A percentile compares a stretch with the other conserved stretches of the same genome.
Conservation (phyloP, 2,888 invertebrate species). For the Hecatera dysodea region DNA sequence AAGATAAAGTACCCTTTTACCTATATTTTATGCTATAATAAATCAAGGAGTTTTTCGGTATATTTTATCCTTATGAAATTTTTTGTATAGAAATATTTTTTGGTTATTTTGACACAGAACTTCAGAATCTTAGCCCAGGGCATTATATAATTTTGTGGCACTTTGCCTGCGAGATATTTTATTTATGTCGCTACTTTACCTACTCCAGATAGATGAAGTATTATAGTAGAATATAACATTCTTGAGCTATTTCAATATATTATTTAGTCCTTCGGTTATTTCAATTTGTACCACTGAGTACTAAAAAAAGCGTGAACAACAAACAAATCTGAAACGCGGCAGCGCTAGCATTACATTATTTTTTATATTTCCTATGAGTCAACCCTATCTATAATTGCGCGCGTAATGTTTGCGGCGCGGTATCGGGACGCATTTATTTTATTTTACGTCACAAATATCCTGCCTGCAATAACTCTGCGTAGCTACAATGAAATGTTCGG, state of each 20-base stretch:
- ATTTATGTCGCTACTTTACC: not conserved
- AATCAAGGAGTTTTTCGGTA: constrained; percentile 48
- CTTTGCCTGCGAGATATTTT: constrained; percentile 7
- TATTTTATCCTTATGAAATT: constrained; percentile 40
- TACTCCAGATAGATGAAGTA: not conserved
- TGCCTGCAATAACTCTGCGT: constrained; percentile 48
- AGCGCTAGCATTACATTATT: constrained; percentile 25
- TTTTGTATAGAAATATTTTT: constrained; percentile 31
- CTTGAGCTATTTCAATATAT: not conserved
- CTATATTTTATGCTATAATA: constrained; percentile 56
- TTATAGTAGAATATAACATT: not conserved
- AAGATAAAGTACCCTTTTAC: constrained; percentile 54
- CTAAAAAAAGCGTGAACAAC: not conserved
- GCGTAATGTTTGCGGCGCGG: constrained; percentile 62
- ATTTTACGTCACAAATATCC: constrained; percentile 64
- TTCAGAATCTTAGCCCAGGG: constrained; percentile 18
- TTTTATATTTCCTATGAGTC: constrained; percentile 42
- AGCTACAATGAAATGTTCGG: constrained; percentile 49
- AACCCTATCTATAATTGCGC: constrained; percentile 63
- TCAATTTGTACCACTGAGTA: not conserved
- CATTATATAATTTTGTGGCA: constrained; percentile 19
- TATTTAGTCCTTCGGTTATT: constrained; percentile 6
- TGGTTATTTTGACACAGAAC: constrained; percentile 31
- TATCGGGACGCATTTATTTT: constrained; percentile 65
- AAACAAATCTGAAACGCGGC: not conserved